Conservation (phyloP, 2,113 vertebrate genomes). For the Saimiri boliviensis region DNA sequence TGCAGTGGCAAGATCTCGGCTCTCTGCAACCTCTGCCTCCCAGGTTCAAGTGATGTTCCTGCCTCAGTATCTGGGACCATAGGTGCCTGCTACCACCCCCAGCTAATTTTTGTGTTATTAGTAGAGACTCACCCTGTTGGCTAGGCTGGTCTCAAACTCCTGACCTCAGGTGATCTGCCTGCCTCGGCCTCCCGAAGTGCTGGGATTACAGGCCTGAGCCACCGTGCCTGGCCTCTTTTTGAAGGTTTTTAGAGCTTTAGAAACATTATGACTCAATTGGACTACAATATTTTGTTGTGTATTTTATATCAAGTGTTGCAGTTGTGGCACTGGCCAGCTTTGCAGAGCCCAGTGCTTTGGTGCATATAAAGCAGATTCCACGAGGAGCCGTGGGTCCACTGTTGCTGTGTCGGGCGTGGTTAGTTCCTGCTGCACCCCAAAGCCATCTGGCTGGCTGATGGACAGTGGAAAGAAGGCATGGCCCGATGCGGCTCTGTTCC, state of each 20-base stretch:
- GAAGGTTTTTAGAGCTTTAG: not conserved
- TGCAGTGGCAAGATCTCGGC: no score
- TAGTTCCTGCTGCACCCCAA: not conserved
- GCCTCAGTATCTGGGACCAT: no score
- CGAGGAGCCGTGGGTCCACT: not conserved
- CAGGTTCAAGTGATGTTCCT: no score
- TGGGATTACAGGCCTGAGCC: no score
- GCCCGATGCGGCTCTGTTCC: not conserved
- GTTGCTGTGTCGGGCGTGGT: accelerated
- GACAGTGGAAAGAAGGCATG: not conserved
- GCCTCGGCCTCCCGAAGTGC: no score
- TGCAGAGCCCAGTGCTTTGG: not conserved
- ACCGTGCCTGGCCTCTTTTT: no score
- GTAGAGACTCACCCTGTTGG: no score
- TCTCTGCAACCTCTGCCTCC: no score
- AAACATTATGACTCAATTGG: not conserved
- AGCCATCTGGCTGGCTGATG: not conserved
- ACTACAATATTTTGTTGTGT: not conserved
- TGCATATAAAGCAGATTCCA: not conserved
- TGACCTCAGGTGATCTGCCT: no score
- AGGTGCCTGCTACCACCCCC: no score
- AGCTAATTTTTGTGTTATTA: no score
- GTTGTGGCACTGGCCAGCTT: not conserved
- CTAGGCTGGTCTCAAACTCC: no score
- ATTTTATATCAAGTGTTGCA: not conserved